phyloP scores from a whole-genome alignment of 2,888 invertebrate species.

The Macrophya annulata region DNA sequence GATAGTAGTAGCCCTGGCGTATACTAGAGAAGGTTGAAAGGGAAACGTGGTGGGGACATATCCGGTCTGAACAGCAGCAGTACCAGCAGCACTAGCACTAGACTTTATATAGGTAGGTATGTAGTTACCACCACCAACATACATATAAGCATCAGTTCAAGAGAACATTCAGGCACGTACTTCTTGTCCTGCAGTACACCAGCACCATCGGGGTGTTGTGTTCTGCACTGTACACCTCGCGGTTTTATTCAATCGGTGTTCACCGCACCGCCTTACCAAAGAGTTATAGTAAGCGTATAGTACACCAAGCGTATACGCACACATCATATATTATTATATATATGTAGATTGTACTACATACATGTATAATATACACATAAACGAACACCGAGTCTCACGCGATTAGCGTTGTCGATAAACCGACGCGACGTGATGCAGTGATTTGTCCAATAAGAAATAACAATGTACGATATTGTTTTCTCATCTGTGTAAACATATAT shows the following conservation, averaged over 20 bases:
- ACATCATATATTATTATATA: not conserved
- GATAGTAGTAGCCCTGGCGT: not conserved
- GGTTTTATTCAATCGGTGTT: not conserved
- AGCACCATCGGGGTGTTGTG: not conserved
- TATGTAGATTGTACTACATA: not conserved
- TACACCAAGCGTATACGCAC: not conserved
- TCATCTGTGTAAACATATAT: too few species aligned
- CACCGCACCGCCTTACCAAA: not conserved
- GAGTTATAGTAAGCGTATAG: not conserved
- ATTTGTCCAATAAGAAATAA: not conserved
- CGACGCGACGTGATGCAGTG: too few species aligned
- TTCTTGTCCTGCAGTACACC: not conserved
- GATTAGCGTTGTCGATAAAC: not conserved
- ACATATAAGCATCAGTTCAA: slow-evolving; percentile 30
- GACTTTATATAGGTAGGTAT: not conserved
- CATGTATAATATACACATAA: not conserved
- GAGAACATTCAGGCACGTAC: slow-evolving; percentile 65
- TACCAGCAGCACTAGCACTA: not conserved
- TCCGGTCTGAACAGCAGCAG: slow-evolving; percentile 68
- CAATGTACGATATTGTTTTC: too few species aligned
- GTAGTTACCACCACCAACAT: too few species aligned
- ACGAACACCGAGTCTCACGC: not conserved
- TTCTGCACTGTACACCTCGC: not conserved
- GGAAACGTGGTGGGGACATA: slow-evolving; percentile 62
- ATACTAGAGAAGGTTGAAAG: slow-evolving; percentile 65